Evolutionary conservation across 2,113 vertebrate genomes (phyloP), one percentile per base, ranked within the genome.

Genomic region (Paracanthobrama guichenoti): DNA sequence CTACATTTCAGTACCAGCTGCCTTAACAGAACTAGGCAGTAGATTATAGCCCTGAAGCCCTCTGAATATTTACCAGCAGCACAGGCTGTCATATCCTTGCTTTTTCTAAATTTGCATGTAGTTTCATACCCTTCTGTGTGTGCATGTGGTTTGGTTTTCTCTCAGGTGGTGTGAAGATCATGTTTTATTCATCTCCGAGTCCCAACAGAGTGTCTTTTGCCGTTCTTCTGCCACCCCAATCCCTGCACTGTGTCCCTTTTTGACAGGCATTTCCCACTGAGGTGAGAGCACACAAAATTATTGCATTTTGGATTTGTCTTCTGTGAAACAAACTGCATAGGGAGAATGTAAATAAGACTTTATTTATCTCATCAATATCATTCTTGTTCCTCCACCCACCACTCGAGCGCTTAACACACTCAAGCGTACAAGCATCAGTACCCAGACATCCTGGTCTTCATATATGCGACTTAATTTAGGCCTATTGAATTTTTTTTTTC

Each of bases 101-200:
- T 73, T 46, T 73, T 73, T 73, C 42, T 16, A 46, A 26, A 62
- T 62, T 44, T 26, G 76, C 76, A 79, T 79, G 62, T 79, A n/a
- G 55, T 79, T 79, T 79, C 13, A 79, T 44, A 24, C 4, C 7
- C 14, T 57, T 26, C 8, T 79, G 55, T 28, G 55, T 53, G 59
- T 48, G 62, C n/a, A 22, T 28, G 69, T 44, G 55, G 39, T 48
- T 67, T 60, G 67, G 55, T 78, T 75, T 77, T 81, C 77, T 82
- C 66, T 76, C 60, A 84, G 82, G 75, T 87, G 35, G 77, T 73
- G 79, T 87, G 66, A 79, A 69, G n/a, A 46, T 87, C 26, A 87
- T 87, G 83, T 84, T 86, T 88, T 84, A 86, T 86, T 88, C 87
- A 88, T 88, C 82, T 42, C 59, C 31, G 31, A 73, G 55, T 79